phyloP scores from a whole-genome alignment of 2,888 invertebrate species.

The Ichneumoninae sp. region DNA sequence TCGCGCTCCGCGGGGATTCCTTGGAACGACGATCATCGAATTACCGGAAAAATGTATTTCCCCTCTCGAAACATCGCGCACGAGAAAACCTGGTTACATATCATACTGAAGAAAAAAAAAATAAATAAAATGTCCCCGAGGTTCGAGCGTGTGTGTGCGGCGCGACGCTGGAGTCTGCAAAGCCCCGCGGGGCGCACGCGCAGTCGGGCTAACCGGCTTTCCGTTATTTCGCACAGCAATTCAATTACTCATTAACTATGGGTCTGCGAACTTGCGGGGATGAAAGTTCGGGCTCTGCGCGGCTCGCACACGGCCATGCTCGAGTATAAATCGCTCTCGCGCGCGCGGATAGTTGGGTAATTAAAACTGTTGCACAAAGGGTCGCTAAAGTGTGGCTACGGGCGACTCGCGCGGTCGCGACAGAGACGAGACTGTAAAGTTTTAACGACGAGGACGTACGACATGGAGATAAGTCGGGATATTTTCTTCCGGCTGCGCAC shows the following conservation, averaged over 20 bases:
- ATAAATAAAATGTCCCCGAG: neutral
- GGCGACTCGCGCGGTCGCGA: neutral
- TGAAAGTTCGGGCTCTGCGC: neutral
- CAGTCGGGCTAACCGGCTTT: neutral
- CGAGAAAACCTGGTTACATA: neutral
- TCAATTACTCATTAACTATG: slow-evolving; percentile 7
- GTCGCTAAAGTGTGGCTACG: neutral
- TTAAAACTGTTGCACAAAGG: neutral
- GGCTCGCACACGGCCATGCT: neutral
- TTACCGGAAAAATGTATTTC: slow-evolving; percentile 10
- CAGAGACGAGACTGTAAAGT: neutral
- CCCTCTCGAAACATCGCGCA: neutral
- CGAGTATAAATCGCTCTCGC: neutral
- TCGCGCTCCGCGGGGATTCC: neutral
- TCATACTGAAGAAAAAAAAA: neutral
- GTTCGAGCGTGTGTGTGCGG: neutral
- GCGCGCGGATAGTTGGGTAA: neutral
- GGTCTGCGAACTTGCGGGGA: neutral
- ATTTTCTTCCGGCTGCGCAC: slow-evolving; percentile 24
- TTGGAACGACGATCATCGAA: slow-evolving; percentile 17
- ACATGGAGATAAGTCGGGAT: neutral
- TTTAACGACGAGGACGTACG: slow-evolving; percentile 1
- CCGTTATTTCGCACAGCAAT: neutral
- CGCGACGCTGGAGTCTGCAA: neutral
- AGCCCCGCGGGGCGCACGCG: neutral